Base-by-base conservation (phyloP, 2,113 vertebrate genomes). In the Cyanoramphus novaezelandiae region DNA sequence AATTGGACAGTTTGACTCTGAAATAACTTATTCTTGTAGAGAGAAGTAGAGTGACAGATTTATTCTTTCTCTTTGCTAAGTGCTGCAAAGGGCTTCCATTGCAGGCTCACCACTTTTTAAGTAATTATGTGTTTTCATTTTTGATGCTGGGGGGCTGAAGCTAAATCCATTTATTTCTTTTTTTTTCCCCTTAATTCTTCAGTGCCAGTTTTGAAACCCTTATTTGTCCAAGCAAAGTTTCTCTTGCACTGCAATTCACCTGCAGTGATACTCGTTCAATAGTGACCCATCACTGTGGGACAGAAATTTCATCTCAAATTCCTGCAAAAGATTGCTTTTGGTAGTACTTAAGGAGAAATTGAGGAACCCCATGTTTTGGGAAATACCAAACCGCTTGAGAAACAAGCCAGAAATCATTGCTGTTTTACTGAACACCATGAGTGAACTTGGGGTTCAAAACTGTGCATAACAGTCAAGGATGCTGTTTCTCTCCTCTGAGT, bases 1-100 rank as follows among this genome's bases (percentile, higher is more conserved):
- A 87, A 96, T 95, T 97, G 90, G 85, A 94, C 35, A 92, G 69
- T 89, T 88, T 89, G 84, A 55, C 47, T 97, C 93, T 94, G 81
- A 79, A 97, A 69, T 90, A 88, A 91, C 18, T 60, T 47, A 27
- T 83, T 31, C 33, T 77, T 46, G 20, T 33, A 76, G 27, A 50
- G 3, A 80, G 39, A 60, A 86, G 47, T 24, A 86, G 68, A 94
- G 68, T 60, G 71, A 62, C 33, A 84, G 53, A 92, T 70, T 81
- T 86, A 88, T 35, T 95, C 46, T 64, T 94, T 86, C 37, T 78
- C 37, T 78, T 84, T 93, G 33, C 50, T 57, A 92, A 81, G 35
- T 57, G 17, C 29, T 88, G 67, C 60, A 63, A 88, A 93, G 47
- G 41, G 47, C 9, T 44, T 82, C 78, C 64, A 37, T 44, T 83